These are phyloP conservation scores for Ursus arctos DNA, from an alignment of 2,113 vertebrate species.

Conservation along the genomic window DNA sequence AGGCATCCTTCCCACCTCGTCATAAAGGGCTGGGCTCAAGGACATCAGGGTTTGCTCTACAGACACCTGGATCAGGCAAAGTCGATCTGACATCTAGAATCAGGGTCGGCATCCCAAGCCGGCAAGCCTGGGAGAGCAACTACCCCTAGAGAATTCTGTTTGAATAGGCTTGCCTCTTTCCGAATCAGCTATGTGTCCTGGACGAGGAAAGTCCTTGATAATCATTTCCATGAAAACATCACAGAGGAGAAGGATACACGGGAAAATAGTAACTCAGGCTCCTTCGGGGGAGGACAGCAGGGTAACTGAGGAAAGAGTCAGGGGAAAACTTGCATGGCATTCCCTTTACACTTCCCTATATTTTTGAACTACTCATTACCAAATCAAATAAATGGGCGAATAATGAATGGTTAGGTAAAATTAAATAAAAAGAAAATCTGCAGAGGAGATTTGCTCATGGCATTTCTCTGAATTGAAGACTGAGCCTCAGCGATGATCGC, in stretches of 20 bases:
- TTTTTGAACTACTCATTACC: conserved; percentile 11
- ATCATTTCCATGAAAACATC: neutral
- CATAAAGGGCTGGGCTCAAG: neutral
- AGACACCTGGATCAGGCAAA: neutral
- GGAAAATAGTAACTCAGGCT: neutral
- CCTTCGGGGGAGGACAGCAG: neutral
- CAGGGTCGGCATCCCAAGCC: neutral
- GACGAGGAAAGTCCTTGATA: neutral
- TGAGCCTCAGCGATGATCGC: neutral
- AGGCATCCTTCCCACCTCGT: neutral
- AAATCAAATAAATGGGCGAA: conserved; percentile 26
- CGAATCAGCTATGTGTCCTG: neutral
- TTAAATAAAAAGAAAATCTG: neutral
- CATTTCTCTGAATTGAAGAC: neutral
- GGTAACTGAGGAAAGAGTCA: neutral
- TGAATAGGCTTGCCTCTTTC: neutral
- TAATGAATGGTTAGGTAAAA: conserved; percentile 32
- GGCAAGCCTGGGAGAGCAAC: neutral
- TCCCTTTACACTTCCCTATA: neutral
- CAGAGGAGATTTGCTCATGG: neutral
- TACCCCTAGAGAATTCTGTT: neutral
- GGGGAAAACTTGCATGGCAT: neutral
- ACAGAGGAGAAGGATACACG: neutral
- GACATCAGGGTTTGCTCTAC: neutral
- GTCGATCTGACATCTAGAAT: neutral